Base-by-base conservation (phyloP, 35 echinoderm and acorn worm genomes). In the Acanthaster planci region DNA sequence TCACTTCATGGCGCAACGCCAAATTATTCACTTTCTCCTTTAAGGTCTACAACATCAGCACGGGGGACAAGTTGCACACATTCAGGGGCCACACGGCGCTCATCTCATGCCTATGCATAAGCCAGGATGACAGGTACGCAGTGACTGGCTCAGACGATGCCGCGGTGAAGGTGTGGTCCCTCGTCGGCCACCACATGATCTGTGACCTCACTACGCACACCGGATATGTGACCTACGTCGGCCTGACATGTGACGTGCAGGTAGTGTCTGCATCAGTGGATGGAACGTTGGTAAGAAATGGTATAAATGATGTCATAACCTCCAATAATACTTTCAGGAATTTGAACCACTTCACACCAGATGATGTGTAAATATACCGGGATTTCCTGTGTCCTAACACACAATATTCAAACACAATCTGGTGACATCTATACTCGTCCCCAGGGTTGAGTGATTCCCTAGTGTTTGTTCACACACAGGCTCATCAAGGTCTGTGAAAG, bases 221-320 rank as follows among this genome's bases (percentile, higher is more conserved):
- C 12, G 67, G 67, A 34, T 76, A 76, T n/a, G 52, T 86, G 9
- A 86, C 67, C 67, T 77, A 76, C 30, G 44, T 78, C 37, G 68
- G 44, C 14, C 76, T 44, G 27, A 78, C 75, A 7, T 44, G 40
- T 9, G 31, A 22, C 47, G 68, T 51, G 35, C 64, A 31, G 18
- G 50, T 86, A 8, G 84, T 31, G 32, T 78, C 37, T 42, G 68
- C 40, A 19, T 78, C 40, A 8, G 37, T 27, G 15, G 84, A 86
- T 86, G 84, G 84, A 12, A 86, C 40, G 35, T 76, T 86, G 75
- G 84, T 86, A 51, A 86, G 84, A 75, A 51, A 31, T 12, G 12
- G 12, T n/a, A n/a, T n/a, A n/a, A n/a, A n/a, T n/a, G n/a, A n/a
- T n/a, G n/a, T n/a, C n/a, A n/a, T n/a, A n/a, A n/a, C n/a, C n/a